Conservation (phyloP, 1,140 invertebrate genomes). For the Anthonomus grandis region DNA sequence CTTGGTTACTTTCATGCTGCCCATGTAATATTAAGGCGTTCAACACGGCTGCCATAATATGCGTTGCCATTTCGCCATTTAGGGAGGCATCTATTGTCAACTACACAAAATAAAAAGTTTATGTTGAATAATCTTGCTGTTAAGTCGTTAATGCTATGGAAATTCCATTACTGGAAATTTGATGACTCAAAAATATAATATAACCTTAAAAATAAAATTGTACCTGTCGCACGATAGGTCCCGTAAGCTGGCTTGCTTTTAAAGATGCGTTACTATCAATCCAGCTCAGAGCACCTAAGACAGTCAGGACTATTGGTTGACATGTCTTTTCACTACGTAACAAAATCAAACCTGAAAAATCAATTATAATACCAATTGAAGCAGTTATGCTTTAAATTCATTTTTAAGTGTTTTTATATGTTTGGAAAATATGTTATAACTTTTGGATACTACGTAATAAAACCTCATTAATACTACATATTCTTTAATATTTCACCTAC, state of each 20-base stretch:
- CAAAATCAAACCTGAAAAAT: conserved; percentile 49
- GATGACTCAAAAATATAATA: not conserved
- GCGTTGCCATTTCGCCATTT: conserved; percentile 61
- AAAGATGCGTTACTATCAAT: conserved; percentile 76
- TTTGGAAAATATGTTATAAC: no score
- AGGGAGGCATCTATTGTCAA: conserved; percentile 59
- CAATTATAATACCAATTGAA: not conserved
- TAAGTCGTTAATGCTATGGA: no score
- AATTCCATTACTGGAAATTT: no score
- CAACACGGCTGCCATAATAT: conserved; percentile 70
- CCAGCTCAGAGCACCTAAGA: conserved; percentile 76
- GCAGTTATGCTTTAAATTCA: no score
- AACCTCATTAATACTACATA: no score
- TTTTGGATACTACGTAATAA: no score
- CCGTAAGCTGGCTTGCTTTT: conserved; percentile 69
- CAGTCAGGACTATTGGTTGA: conserved; percentile 61
- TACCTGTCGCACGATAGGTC: conserved; percentile 43
- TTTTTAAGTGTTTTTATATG: no score
- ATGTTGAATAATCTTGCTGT: not conserved
- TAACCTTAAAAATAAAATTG: conserved; percentile 3
- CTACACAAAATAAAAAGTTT: conserved; percentile 1
- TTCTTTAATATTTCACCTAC: no score
- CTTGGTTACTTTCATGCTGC: conserved; percentile 81
- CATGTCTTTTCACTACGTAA: conserved; percentile 63
- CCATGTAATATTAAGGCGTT: conserved; percentile 74